Conservation (phyloP, 1,140 invertebrate genomes). For the Penaeus vannamei region DNA sequence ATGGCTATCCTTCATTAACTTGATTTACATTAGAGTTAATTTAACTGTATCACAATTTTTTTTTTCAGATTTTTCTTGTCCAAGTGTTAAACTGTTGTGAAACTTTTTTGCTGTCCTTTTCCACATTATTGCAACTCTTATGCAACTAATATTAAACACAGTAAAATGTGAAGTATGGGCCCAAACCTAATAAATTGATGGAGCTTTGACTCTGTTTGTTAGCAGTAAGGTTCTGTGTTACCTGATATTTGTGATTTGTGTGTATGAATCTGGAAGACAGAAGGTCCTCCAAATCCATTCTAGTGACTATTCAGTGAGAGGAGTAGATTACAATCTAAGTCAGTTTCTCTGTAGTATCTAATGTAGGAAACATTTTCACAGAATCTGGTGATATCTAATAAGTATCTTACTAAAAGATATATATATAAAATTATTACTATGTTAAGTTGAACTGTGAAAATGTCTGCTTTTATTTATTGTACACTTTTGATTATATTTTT, state of each 20-base stretch:
- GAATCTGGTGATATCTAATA: slow-evolving; percentile 50
- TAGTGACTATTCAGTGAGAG: slow-evolving; percentile 7
- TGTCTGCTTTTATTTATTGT: not conserved
- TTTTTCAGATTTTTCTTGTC: slow-evolving; percentile 11
- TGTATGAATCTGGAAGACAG: slow-evolving; percentile 60
- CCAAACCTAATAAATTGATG: slow-evolving; percentile 55
- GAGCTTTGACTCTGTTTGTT: slow-evolving; percentile 57
- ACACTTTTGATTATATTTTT: not conserved
- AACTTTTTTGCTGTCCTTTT: not conserved
- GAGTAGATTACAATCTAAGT: slow-evolving; percentile 64
- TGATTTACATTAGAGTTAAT: not conserved
- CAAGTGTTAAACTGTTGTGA: not conserved
- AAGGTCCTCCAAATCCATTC: slow-evolving; percentile 30
- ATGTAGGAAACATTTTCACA: slow-evolving; percentile 60
- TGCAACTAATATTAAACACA: slow-evolving; percentile 63
- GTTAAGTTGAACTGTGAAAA: slow-evolving; percentile 28
- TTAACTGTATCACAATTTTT: slow-evolving; percentile 1
- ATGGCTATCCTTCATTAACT: too few species aligned
- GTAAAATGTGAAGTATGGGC: slow-evolving; percentile 51
- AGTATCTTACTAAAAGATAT: not conserved
- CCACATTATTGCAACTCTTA: slow-evolving; percentile 51
- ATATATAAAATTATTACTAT: too few species aligned
- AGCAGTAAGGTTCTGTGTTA: slow-evolving; percentile 63
- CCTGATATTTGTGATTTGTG: slow-evolving; percentile 65
- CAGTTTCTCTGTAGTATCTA: slow-evolving; percentile 63